Conservation (phyloP, 2,113 vertebrate species). For the Clarias macrocephalus region DNA sequence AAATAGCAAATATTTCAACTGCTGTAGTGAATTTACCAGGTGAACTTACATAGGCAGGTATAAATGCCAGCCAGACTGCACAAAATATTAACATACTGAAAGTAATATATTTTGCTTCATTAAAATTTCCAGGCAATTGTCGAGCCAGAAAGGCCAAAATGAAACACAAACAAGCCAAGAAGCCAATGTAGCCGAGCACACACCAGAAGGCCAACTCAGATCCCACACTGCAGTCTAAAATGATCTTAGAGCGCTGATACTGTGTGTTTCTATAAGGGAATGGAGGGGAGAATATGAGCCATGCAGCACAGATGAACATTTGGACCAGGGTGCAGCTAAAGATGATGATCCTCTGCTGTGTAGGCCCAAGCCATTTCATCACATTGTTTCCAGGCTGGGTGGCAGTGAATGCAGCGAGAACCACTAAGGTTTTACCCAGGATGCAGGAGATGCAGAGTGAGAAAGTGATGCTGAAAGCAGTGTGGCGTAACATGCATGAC, state of each 20-base stretch:
- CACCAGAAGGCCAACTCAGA: slow-evolving; percentile 66
- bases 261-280: slow-evolving; percentile 59
- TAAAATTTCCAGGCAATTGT: slow-evolving; percentile 74
- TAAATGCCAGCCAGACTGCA: slow-evolving; percentile 74
- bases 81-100: slow-evolving; percentile 80
- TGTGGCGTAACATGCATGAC: slow-evolving; percentile 70
- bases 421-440: slow-evolving; percentile 70
- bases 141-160: slow-evolving; percentile 61
- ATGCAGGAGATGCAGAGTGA: slow-evolving; percentile 71
- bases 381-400: slow-evolving; percentile 65
- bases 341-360: slow-evolving; percentile 65
- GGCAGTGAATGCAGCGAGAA: slow-evolving; percentile 66
- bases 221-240: slow-evolving; percentile 65
- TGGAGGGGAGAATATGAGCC: slow-evolving; percentile 63
- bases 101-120: slow-evolving; percentile 76
- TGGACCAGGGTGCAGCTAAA: slow-evolving; percentile 62
- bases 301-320: slow-evolving; percentile 63
- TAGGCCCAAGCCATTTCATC: slow-evolving; percentile 68
- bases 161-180: slow-evolving; percentile 63
- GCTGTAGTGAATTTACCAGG: slow-evolving; percentile 74
- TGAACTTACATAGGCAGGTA: slow-evolving; percentile 75
- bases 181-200: slow-evolving; percentile 66
- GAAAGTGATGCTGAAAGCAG: slow-evolving; percentile 68
- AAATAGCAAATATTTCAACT: slow-evolving; percentile 73
- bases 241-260: slow-evolving; percentile 61